A percentile compares a stretch with the other conserved stretches of the same genome.
These are phyloP conservation scores for Philopedon plagiatum DNA, from an alignment of 2,888 invertebrate species.

Conservation along the genomic window DNA sequence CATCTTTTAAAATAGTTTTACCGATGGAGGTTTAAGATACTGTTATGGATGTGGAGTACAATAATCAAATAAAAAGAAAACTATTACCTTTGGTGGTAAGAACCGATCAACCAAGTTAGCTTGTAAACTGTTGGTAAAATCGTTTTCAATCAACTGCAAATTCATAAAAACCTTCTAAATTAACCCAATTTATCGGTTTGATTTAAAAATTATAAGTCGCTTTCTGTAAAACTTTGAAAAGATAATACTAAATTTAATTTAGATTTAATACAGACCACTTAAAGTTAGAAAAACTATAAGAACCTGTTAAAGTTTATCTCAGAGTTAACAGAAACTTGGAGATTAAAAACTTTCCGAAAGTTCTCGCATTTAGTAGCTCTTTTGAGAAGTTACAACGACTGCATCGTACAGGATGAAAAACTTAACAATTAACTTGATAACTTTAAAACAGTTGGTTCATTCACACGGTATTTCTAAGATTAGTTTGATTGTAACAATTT, in stretches of 20 bases:
- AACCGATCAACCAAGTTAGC: too few species aligned
- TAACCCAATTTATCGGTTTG: too few species aligned
- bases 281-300: constrained; percentile 20
- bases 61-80: too few species aligned
- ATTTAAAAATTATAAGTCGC: too few species aligned
- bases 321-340: constrained; percentile 20
- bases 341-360: constrained; percentile 23
- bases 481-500: neutral
- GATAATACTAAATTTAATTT: neutral
- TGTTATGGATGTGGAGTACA: too few species aligned
- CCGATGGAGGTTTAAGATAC: too few species aligned
- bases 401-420: neutral
- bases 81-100: too few species aligned
- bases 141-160: too few species aligned
- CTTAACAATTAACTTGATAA: constrained; percentile 11
- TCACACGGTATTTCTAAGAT: neutral
- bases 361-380: constrained; percentile 21
- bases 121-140: too few species aligned
- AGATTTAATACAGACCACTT: constrained; percentile 10
- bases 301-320: constrained; percentile 25
- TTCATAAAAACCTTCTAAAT: too few species aligned
- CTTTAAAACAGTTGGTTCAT: constrained; percentile 5
- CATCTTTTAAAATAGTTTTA: too few species aligned
- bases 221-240: too few species aligned
- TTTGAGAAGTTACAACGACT: constrained; percentile 11